Conservation (phyloP, 2,888 invertebrate genomes). For the Drosophila kambysellisi region DNA sequence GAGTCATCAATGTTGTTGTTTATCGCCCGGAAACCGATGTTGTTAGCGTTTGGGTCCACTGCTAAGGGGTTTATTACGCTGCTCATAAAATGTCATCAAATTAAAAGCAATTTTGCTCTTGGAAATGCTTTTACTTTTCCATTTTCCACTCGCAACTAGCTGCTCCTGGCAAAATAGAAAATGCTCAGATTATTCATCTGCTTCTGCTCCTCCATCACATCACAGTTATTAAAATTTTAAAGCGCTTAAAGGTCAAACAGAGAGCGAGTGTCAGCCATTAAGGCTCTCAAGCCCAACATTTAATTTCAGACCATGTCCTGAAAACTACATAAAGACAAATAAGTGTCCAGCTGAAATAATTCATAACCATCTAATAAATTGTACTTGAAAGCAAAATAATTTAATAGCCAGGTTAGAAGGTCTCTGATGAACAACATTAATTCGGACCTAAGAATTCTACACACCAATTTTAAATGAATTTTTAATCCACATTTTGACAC, state of each 20-base stretch:
- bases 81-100: constrained; percentile 71
- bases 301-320: constrained; percentile 5
- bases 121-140: constrained; percentile 44
- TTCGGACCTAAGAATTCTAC: not conserved
- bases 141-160: constrained; percentile 41
- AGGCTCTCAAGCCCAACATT: not conserved
- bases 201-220: constrained; percentile 4
- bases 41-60: constrained; percentile 29
- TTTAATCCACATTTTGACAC: not conserved
- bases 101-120: constrained; percentile 71
- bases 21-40: constrained; percentile 28
- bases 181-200: not conserved
- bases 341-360: not conserved
- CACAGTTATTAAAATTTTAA: constrained; percentile 42
- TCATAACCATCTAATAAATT: not conserved
- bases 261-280: not conserved
- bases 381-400: too few species aligned
- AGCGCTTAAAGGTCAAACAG: constrained; percentile 32
- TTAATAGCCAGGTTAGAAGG: too few species aligned
- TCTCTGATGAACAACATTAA: not conserved
- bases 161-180: constrained; percentile 28
- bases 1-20: constrained; percentile 64
- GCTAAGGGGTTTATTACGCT: constrained; percentile 59
- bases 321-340: not conserved
- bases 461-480: not conserved